phyloP scores from a whole-genome alignment of 2,113 vertebrate species.

The Apteryx owenii region DNA sequence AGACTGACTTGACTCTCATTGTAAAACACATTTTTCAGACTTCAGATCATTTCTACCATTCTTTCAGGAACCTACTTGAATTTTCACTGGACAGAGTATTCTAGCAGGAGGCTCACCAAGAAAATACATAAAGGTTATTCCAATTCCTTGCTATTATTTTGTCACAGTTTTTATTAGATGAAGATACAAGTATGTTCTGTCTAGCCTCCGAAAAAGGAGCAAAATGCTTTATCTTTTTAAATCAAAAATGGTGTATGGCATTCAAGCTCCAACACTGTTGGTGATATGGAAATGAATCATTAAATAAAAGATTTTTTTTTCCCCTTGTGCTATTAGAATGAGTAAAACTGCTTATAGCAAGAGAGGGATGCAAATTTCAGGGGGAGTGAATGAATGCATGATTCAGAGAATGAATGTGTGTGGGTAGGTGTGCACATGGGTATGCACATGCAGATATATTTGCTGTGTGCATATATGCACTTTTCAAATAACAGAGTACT shows the following conservation, averaged over 20 bases:
- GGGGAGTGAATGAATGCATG: background rate
- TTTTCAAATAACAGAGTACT: background rate
- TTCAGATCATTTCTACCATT: background rate
- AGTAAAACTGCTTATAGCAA: background rate
- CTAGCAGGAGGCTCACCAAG: background rate
- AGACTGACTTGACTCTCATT: background rate
- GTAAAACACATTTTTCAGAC: background rate
- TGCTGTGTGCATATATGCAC: background rate
- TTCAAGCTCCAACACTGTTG: background rate
- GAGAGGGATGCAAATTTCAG: background rate
- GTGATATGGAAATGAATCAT: background rate
- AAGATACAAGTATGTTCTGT: background rate
- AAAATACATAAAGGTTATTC: background rate
- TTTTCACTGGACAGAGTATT: background rate
- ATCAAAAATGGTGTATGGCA: background rate
- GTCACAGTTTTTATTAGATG: background rate
- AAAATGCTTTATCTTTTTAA: background rate
- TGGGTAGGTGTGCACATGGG: background rate
- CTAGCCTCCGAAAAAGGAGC: background rate
- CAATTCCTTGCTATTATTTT: background rate
- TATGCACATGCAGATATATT: background rate
- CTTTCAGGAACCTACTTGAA: background rate
- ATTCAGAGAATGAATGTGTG: background rate
- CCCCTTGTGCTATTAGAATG: rapidly evolving
- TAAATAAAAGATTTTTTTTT: background rate